Evolutionary conservation across 2,888 invertebrate species (phyloP).

Genomic region (Dorcus hopei): DNA sequence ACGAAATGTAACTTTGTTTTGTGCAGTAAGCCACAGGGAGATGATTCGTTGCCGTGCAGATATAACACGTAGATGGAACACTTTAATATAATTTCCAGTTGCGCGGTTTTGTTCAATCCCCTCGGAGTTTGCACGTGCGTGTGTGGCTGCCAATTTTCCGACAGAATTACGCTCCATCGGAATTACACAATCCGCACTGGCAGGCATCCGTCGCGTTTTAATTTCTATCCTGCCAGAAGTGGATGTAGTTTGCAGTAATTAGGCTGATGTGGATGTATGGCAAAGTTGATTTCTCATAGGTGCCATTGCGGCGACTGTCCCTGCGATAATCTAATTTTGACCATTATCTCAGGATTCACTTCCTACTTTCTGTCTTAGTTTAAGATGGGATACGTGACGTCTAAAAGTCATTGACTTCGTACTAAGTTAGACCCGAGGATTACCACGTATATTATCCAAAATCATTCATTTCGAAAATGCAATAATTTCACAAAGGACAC

Average conservation of each 20-base stretch:
- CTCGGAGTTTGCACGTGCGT: conserved; percentile 45
- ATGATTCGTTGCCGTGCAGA: conserved; percentile 31
- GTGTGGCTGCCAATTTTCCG: conserved; percentile 42
- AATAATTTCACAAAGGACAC: too few relatives aligned
- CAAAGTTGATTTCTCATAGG: conserved; percentile 39
- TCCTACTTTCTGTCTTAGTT: conserved; percentile 8
- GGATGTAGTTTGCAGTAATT: conserved; percentile 24
- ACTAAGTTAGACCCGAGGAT: too few relatives aligned
- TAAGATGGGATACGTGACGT: not conserved
- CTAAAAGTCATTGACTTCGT: too few relatives aligned
- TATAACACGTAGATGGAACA: conserved; percentile 33
- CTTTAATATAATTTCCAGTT: conserved; percentile 48
- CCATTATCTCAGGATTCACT: conserved; percentile 39
- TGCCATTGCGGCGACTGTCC: conserved; percentile 40
- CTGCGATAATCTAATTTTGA: conserved; percentile 45
- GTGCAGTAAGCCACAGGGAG: conserved; percentile 43
- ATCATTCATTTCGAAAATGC: too few relatives aligned
- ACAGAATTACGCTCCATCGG: conserved; percentile 40
- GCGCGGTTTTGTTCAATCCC: conserved; percentile 47
- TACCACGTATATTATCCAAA: too few relatives aligned
- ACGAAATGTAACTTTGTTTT: conserved; percentile 50
- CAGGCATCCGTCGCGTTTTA: conserved; percentile 1
- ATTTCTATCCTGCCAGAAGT: not conserved
- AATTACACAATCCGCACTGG: conserved; percentile 23
- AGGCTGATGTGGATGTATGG: conserved; percentile 39